phyloP scores from a whole-genome alignment of 2,113 vertebrate species.

The Elephantulus edwardii region DNA sequence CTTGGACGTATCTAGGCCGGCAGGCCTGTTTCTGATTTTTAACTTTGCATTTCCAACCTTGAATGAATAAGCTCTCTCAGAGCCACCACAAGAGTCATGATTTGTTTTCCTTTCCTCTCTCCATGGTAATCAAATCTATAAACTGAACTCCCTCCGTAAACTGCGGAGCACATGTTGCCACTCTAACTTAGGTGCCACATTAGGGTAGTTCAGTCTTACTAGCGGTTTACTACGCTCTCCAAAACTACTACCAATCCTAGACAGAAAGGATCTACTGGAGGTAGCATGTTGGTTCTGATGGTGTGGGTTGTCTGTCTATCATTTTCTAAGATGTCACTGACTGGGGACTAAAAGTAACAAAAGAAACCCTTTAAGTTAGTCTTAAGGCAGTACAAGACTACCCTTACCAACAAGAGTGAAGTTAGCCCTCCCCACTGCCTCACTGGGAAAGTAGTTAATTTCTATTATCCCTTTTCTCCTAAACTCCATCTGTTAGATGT shows the following conservation, averaged over 20 bases:
- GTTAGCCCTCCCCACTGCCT: background rate
- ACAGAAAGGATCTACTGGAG: background rate
- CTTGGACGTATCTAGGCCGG: slow-evolving; percentile 54
- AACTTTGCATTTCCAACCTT: slow-evolving; percentile 62
- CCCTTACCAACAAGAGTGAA: background rate
- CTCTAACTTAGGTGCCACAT: background rate
- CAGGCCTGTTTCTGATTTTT: slow-evolving; percentile 70
- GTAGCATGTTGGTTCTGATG: background rate
- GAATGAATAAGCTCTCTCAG: slow-evolving; percentile 62
- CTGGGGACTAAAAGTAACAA: slow-evolving; percentile 7
- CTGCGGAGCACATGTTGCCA: slow-evolving; percentile 34
- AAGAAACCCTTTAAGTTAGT: slow-evolving; percentile 1
- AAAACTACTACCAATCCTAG: slow-evolving; percentile 23
- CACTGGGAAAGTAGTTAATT: background rate
- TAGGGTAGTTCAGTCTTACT: slow-evolving; percentile 7
- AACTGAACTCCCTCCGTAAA: slow-evolving; percentile 45
- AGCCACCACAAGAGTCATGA: slow-evolving; percentile 13
- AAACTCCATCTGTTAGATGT: background rate
- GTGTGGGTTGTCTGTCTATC: background rate
- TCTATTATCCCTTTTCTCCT: slow-evolving; percentile 23
- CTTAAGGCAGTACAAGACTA: slow-evolving; percentile 23
- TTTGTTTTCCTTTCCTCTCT: slow-evolving; percentile 34
- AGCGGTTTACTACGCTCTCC: slow-evolving; percentile 16
- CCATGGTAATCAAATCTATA: slow-evolving; percentile 58
- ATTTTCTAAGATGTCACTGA: slow-evolving; percentile 34